Base-by-base conservation (phyloP, 2,113 vertebrate species). In the Boleophthalmus pectinirostris region DNA sequence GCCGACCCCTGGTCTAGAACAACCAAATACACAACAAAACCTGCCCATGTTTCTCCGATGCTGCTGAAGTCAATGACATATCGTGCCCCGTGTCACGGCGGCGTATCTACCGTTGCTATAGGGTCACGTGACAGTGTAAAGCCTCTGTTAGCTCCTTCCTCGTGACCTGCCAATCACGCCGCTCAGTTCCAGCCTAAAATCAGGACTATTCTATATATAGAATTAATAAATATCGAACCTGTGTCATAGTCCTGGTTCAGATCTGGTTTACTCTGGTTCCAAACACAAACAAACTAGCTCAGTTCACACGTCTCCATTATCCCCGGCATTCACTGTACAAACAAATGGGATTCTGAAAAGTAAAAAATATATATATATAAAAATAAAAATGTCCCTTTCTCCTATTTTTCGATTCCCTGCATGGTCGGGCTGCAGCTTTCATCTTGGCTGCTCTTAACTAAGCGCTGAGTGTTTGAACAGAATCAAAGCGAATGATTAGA, bases 401-500 rank as follows among this genome's bases (percentile, higher is more conserved):
- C 49, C 68, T 23, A 71, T 72, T 82, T 79, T 86, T 84, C 77
- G 45, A 87, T 91, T 81, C 77, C 49, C 85, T 79, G 82, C 75
- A 72, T 74, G 80, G 86, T 81, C 7, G 5, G 58, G 68, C 83
- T 64, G 47, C 9, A 25, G 81, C 88, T 92, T 93, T 93, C 88
- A 93, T 93, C 90, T 91, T 75, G 51, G 5, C 61, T 71, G 79
- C 85, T 87, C 84, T 77, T 80, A 81, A 83, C 60, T 51, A 63
- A 83, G 75, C 72, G 61, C 75, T 69, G 38, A 79, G 76, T 84
- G 80, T 87, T 88, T 82, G 76, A 68, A 72, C 67, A 82, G 68
- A 89, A 90, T 88, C 80, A 87, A 88, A 92, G 87, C 63, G n/a
- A 53, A n/a, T 79, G 82, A 90, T 88, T 85, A 89, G 46, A 79